A percentile compares a stretch with the other conserved stretches of the same genome.
These are phyloP conservation scores for Montipora sp. DNA, from an alignment of 64 coral and sea anemone species.

Conservation along the genomic window DNA sequence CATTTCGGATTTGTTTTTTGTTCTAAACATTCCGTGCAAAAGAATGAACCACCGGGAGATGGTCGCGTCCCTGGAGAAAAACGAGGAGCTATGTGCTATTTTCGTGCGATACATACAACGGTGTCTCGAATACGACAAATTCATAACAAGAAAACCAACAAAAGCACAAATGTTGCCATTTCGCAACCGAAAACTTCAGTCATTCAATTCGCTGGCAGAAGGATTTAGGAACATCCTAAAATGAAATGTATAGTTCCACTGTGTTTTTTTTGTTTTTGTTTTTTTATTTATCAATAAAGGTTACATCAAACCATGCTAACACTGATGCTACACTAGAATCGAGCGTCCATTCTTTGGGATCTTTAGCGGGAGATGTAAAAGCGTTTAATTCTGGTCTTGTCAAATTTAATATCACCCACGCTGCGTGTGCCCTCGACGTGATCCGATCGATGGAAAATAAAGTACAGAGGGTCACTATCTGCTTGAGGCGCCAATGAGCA, in stretches of 20 bases:
- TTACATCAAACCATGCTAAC: not conserved
- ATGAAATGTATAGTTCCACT: too few species aligned
- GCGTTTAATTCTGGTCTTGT: not conserved
- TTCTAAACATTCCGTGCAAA: too few species aligned
- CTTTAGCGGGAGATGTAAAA: not conserved
- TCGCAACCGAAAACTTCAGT: not conserved
- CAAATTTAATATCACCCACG: not conserved
- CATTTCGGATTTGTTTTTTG: not conserved
- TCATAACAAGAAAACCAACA: not conserved
- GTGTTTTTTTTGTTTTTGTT: too few species aligned
- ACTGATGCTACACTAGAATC: not conserved
- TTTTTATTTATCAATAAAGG: conserved; percentile 1
- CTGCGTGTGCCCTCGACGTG: not conserved
- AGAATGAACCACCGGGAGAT: too few species aligned
- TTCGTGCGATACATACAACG: not conserved
- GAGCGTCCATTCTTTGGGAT: not conserved
- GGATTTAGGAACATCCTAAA: too few species aligned
- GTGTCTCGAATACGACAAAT: not conserved
- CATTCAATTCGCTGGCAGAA: too few species aligned
- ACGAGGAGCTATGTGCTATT: not conserved
- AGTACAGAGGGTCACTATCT: not conserved
- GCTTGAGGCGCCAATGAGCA: not conserved
- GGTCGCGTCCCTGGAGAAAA: too few species aligned
- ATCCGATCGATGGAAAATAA: not conserved
- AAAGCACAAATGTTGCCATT: not conserved